Evolutionary conservation across 2,888 invertebrate genomes (phyloP), one percentile per base, ranked within the genome.

Genomic region (Drosophila antonietae): DNA sequence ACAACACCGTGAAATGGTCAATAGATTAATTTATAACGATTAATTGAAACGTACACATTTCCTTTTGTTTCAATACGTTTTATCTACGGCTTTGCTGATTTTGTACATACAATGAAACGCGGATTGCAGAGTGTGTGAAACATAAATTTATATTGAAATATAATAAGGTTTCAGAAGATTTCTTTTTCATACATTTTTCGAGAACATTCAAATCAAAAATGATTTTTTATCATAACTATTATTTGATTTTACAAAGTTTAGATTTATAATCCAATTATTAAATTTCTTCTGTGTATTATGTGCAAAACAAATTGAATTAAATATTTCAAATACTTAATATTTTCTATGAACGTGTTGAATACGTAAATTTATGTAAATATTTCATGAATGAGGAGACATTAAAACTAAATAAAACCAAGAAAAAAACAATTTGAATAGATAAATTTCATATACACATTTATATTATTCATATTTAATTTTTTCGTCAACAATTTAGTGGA

Each of bases 1-100:
- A 37, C 15, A 73, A 85, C 80, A 67, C 80, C 80, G 65, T 74
- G 70, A 83, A 83, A 70, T 66, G 83, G 86, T 83, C 85, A 84
- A 83, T 72, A 75, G 66, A 76, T 69, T 71, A 68, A 70, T 72
- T 83, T 63, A 73, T 75, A 83, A 83, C 69, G 60, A 76, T 82
- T 70, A 53, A 47, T 68, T 77, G 20, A 57, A 47, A 69, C 73
- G 23, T 61, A 52, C 47, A 63, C 53, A 65, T 18, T 33, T 58
- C 52, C 68, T 80, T 80, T 55, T 65, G 63, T 73, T 84, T 79
- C 66, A 78, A 81, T 67, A 74, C 72, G 44, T 69, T 67, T 53
- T 60, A 69, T 43, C 64, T 69, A 82, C 62, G 67, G 72, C 75
- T 75, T 84, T 80, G 75, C 70, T 83, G 53, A 43, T 78, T 68